These are phyloP conservation scores for Malurus melanocephalus DNA, from an alignment of 2,113 vertebrate genomes.

Conservation along the genomic window DNA sequence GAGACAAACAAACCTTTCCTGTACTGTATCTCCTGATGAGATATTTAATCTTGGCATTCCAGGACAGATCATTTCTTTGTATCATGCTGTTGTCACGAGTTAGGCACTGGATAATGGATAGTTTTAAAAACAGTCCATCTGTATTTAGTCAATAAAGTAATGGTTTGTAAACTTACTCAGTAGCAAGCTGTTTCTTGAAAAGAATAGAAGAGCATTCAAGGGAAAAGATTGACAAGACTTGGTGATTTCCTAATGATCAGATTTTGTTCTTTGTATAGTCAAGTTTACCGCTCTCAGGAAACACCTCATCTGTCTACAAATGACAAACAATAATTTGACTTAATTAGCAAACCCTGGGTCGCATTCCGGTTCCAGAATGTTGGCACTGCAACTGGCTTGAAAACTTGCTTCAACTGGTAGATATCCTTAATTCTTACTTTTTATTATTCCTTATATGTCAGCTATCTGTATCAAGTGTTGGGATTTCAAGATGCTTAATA, in stretches of 20 bases:
- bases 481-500: background rate
- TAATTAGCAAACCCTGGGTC: slow-evolving; percentile 23
- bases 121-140: slow-evolving; percentile 30
- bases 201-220: slow-evolving; percentile 26
- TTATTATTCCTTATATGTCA: background rate
- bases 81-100: slow-evolving; percentile 3
- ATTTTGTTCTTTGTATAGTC: slow-evolving; percentile 19
- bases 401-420: background rate
- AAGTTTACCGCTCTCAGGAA: slow-evolving; percentile 24
- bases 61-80: slow-evolving; percentile 29
- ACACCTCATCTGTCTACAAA: background rate
- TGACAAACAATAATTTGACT: background rate
- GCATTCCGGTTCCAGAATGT: slow-evolving; percentile 13
- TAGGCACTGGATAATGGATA: slow-evolving; percentile 14
- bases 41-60: slow-evolving; percentile 33
- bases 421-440: background rate
- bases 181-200: slow-evolving; percentile 21
- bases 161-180: slow-evolving; percentile 42
- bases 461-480: background rate
- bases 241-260: slow-evolving; percentile 31
- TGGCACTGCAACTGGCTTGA: background rate
- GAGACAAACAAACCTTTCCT: background rate
- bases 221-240: slow-evolving; percentile 8
- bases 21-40: slow-evolving; percentile 6
- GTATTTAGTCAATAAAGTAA: slow-evolving; percentile 53